These are phyloP conservation scores for Protonemura montana DNA, from an alignment of 2,888 invertebrate species.

Conservation along the genomic window DNA sequence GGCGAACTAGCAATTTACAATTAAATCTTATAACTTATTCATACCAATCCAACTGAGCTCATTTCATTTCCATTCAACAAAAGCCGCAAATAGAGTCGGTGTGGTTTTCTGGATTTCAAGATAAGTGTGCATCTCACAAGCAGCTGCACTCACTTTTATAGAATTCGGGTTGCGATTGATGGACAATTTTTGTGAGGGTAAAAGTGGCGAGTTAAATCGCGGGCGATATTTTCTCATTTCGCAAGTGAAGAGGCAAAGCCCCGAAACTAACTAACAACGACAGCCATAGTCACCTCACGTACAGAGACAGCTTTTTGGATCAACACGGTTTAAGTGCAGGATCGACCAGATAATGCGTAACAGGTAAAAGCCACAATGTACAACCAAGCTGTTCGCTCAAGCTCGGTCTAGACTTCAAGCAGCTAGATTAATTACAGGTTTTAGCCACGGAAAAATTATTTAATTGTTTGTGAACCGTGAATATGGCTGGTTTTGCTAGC, in stretches of 20 bases:
- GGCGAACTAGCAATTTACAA: background rate
- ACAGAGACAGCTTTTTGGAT: background rate
- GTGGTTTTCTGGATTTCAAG: background rate
- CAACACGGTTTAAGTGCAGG: background rate
- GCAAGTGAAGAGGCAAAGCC: background rate
- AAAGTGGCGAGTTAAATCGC: no score
- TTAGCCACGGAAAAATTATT: no score
- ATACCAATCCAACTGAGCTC: background rate
- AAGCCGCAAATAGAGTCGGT: background rate
- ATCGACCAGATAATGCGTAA: background rate
- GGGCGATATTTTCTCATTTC: background rate
- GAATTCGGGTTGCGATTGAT: background rate
- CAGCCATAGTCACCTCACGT: background rate
- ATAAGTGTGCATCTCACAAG: background rate
- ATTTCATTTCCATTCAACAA: background rate
- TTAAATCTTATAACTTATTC: background rate
- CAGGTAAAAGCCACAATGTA: background rate
- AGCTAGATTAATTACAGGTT: no score
- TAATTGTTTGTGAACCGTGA: no score
- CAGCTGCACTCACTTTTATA: background rate
- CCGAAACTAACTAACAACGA: background rate
- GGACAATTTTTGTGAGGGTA: no score
- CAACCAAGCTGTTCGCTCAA: background rate
- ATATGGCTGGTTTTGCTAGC: no score
- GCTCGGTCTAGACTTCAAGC: no score